Evolutionary conservation across 2,113 vertebrate genomes (phyloP).

Genomic region (Sylvia atricapilla): DNA sequence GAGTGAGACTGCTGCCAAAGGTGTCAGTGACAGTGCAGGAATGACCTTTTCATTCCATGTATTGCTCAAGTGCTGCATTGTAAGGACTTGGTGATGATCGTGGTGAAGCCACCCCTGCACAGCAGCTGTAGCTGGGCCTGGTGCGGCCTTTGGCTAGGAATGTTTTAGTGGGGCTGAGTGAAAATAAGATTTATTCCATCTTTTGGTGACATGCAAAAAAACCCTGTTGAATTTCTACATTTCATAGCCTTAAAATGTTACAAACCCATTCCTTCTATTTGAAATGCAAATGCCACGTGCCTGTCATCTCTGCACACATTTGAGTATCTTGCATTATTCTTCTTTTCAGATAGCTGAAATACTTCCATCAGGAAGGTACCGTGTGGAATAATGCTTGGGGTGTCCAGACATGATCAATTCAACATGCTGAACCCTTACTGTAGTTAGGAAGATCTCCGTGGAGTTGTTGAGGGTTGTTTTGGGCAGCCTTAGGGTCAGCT

Average conservation of each 20-base stretch:
- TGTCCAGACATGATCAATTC: neutral
- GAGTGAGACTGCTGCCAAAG: neutral
- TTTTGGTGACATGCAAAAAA: neutral
- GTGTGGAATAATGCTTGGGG: neutral
- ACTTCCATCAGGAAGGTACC: neutral
- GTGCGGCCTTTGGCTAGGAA: neutral
- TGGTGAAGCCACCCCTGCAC: neutral
- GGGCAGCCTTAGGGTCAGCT: neutral
- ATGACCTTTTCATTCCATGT: neutral
- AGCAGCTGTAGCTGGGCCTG: neutral
- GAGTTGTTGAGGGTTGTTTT: neutral
- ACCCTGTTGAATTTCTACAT: rapidly evolving
- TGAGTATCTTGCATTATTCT: neutral
- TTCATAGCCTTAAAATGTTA: neutral
- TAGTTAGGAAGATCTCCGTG: neutral
- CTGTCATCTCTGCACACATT: neutral
- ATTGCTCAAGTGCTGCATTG: neutral
- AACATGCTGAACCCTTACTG: neutral
- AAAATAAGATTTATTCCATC: neutral
- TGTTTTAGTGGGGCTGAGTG: neutral
- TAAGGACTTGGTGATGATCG: neutral
- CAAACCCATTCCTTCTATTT: neutral
- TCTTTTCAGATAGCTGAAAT: neutral
- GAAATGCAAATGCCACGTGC: neutral
- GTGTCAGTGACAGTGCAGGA: neutral